Conservation (phyloP, 2,113 vertebrate species). For the Callospermophilus lateralis region DNA sequence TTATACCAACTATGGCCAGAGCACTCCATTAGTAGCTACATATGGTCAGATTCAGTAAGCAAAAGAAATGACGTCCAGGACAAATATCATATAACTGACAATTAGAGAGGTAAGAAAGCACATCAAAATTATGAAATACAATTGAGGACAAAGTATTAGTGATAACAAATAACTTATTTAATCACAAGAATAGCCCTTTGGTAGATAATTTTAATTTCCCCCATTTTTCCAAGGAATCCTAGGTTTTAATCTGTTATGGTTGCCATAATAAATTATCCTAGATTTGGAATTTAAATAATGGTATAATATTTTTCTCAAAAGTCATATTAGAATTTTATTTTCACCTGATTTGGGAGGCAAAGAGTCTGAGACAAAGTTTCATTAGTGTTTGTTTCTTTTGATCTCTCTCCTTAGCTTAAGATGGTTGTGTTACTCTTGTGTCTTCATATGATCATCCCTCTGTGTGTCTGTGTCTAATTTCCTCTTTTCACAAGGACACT, state of each 20-base stretch:
- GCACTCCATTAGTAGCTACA: background rate
- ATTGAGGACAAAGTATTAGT: background rate
- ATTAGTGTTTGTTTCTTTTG: fast-evolving
- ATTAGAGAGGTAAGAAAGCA: background rate
- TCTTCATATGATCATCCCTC: too few relatives aligned
- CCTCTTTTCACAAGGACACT: background rate
- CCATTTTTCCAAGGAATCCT: background rate
- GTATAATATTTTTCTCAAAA: fast-evolving
- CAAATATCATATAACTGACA: background rate
- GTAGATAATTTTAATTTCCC: too few relatives aligned
- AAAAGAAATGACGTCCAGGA: background rate
- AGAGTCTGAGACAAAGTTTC: fast-evolving
- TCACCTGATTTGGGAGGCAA: fast-evolving
- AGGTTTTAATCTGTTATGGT: fast-evolving
- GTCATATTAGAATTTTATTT: fast-evolving
- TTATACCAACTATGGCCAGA: fast-evolving
- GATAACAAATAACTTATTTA: too few relatives aligned
- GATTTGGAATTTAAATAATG: fast-evolving
- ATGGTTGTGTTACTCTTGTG: fast-evolving
- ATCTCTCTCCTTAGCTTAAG: fast-evolving
- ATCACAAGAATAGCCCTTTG: background rate
- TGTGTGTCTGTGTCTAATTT: background rate
- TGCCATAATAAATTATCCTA: background rate
- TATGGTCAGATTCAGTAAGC: background rate
- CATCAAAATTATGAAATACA: fast-evolving